Conservation (phyloP, 2,113 vertebrate species). For the Sebastes fasciatus region DNA sequence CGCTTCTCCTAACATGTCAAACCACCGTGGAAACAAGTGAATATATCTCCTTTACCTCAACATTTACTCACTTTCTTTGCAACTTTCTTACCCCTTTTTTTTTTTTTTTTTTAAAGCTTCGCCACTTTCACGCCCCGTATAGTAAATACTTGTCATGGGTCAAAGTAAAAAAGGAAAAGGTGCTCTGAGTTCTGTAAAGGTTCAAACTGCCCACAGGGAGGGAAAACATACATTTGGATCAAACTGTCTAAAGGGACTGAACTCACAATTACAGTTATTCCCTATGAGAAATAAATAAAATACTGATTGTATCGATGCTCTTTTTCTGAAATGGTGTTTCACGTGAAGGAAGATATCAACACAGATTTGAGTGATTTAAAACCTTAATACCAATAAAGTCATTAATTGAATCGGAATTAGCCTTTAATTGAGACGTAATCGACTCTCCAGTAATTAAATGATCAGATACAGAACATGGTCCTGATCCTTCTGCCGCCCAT, state of each 20-base stretch:
- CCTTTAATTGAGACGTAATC: not conserved
- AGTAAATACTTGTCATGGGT: not conserved
- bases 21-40: conserved; percentile 19
- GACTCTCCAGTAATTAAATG: not conserved
- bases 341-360: not conserved
- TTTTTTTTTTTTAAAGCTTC: not conserved
- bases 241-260: conserved; percentile 2
- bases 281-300: not conserved
- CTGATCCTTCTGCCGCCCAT: not conserved
- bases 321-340: not conserved
- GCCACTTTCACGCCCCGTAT: not conserved
- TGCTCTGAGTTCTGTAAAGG: conserved; percentile 26
- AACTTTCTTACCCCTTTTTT: not conserved
- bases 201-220: conserved; percentile 7
- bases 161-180: conserved; percentile 7
- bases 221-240: conserved; percentile 11
- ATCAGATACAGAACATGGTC: not conserved
- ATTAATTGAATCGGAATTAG: not conserved
- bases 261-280: not conserved
- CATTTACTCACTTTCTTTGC: not conserved
- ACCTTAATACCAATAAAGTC: not conserved
- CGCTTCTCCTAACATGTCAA: conserved; percentile 21
- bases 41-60: not conserved
- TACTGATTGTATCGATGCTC: not conserved
- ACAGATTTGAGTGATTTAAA: not conserved